These are phyloP conservation scores for Pseudopleuronectes americanus DNA, from an alignment of 2,797 vertebrate genomes.

Conservation along the genomic window DNA sequence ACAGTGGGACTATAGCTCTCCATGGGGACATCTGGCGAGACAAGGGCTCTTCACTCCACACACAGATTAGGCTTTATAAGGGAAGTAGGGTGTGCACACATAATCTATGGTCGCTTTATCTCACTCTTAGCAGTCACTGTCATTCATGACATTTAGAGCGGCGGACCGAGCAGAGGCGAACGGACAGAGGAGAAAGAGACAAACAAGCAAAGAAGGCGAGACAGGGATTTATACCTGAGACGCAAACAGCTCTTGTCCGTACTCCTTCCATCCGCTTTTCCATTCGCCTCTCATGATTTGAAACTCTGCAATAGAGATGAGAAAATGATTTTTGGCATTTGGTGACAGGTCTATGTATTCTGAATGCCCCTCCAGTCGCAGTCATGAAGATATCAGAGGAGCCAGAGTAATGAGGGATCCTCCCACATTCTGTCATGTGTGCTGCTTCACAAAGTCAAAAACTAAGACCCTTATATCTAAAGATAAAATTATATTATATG, in stretches of 20 bases:
- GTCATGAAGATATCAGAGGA: neutral
- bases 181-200: conserved; percentile 1
- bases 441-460: neutral
- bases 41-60: conserved; percentile 73
- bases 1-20: conserved; percentile 73
- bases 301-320: conserved; percentile 86
- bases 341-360: neutral
- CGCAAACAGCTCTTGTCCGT: conserved; percentile 90
- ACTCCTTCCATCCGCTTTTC: conserved; percentile 87
- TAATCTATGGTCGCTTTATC: conserved; percentile 62
- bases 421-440: conserved; percentile 34
- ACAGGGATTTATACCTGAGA: conserved; percentile 89
- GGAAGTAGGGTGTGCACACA: conserved; percentile 44
- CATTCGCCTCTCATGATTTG: conserved; percentile 93
- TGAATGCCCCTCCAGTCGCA: neutral
- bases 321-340: conserved; percentile 25
- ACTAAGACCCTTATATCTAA: neutral
- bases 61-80: conserved; percentile 75
- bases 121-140: conserved; percentile 47
- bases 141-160: conserved; percentile 62
- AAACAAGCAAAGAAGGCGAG: conserved; percentile 29
- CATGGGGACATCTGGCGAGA: conserved; percentile 75
- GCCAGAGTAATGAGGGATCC: conserved; percentile 8
- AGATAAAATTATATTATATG: neutral
- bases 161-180: conserved; percentile 21